These are phyloP conservation scores for Corella eumyota DNA, from an alignment of 23 tunicate species.

Conservation along the genomic window DNA sequence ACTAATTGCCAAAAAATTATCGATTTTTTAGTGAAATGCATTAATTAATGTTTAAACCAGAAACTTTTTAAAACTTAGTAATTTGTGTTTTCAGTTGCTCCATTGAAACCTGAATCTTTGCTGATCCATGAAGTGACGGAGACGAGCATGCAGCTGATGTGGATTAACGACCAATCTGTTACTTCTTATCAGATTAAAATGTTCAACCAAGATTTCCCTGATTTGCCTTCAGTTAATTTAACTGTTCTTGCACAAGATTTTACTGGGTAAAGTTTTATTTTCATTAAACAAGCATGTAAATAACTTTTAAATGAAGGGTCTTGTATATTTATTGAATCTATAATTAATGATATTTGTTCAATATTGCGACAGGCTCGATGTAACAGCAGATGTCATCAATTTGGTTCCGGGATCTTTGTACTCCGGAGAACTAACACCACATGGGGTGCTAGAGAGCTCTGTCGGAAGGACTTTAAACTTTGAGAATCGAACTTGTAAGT, in stretches of 20 bases:
- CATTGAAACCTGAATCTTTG: conserved; percentile 7
- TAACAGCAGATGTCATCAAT: background rate
- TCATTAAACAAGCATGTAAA: too few relatives aligned
- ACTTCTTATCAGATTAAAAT: conserved; percentile 7
- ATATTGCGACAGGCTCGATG: background rate
- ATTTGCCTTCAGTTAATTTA: background rate
- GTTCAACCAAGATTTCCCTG: background rate
- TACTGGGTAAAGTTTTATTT: too few relatives aligned
- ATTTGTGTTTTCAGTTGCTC: too few relatives aligned
- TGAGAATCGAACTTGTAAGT: conserved; percentile 8
- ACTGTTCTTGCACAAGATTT: background rate
- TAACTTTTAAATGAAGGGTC: too few relatives aligned
- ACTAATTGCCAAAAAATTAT: too few relatives aligned
- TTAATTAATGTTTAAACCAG: too few relatives aligned
- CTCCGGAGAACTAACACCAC: conserved; percentile 1
- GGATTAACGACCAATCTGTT: conserved; percentile 25
- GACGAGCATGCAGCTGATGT: conserved; percentile 8
- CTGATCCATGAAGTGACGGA: background rate
- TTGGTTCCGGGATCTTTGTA: background rate
- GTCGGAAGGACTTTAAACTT: background rate
- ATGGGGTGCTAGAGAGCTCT: background rate
- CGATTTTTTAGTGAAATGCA: too few relatives aligned
- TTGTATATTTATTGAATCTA: too few relatives aligned
- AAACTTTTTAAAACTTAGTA: too few relatives aligned
- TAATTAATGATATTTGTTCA: too few relatives aligned